Conservation (phyloP, 1,140 invertebrate genomes). For the Macrotrachela quadricornifera region DNA sequence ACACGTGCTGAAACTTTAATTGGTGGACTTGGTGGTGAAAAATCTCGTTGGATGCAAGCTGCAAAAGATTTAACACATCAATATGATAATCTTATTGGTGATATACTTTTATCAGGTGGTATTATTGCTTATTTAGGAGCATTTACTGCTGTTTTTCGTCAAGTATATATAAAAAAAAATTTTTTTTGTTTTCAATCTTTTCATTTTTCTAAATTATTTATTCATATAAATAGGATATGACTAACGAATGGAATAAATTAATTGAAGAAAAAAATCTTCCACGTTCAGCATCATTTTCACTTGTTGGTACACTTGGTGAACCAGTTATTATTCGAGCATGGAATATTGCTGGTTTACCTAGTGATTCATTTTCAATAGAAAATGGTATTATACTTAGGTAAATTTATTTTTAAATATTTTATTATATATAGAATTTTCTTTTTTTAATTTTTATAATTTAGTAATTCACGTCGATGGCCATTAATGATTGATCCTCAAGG, state of each 20-base stretch:
- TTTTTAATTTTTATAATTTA: not conserved
- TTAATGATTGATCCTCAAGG: conserved; percentile 33
- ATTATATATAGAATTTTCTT: not conserved
- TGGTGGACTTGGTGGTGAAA: conserved; percentile 30
- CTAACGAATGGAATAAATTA: conserved; percentile 18
- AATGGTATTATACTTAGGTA: conserved; percentile 22
- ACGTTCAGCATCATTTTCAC: conserved; percentile 25
- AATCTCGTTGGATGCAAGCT: conserved; percentile 26
- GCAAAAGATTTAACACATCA: conserved; percentile 20
- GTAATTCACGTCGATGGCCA: conserved; percentile 30
- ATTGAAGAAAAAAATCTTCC: conserved; percentile 21
- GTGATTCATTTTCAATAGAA: conserved; percentile 29
- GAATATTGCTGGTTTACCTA: conserved; percentile 30
- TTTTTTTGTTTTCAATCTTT: not conserved
- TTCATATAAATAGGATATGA: conserved; percentile 23
- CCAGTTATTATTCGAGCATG: conserved; percentile 28
- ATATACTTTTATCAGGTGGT: conserved; percentile 29
- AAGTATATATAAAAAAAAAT: conserved; percentile 12
- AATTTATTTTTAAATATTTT: conserved; percentile 24
- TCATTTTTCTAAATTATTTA: not conserved
- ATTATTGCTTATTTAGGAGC: conserved; percentile 31
- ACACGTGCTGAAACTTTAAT: conserved; percentile 31
- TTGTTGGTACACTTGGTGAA: conserved; percentile 27
- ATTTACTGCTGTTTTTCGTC: conserved; percentile 29
- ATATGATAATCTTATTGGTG: conserved; percentile 29